A percentile compares a stretch with the other conserved stretches of the same genome.
Conservation (phyloP, 2,888 invertebrate species). For the Himalopsyche kuldschensis region DNA sequence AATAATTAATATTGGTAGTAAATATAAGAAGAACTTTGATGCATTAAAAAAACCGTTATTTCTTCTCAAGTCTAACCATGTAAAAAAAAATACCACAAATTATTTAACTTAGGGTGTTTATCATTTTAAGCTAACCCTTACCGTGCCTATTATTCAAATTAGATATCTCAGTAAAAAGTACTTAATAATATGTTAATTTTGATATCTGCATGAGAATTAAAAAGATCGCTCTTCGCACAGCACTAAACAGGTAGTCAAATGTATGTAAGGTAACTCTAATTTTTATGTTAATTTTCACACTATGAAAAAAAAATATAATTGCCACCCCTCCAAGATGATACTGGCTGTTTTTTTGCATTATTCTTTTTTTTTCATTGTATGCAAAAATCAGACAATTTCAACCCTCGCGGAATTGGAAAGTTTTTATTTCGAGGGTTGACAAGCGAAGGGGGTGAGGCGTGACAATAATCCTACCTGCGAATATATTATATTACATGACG, state of each 20-base stretch:
- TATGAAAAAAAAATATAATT: neutral
- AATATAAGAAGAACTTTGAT: too few relatives aligned
- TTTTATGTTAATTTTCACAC: conserved; percentile 2
- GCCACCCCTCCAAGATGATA: neutral
- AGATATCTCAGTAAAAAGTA: conserved; percentile 12
- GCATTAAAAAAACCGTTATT: conserved; percentile 23
- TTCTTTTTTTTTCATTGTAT: conserved; percentile 18
- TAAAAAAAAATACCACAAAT: conserved; percentile 16
- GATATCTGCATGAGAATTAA: conserved; percentile 21
- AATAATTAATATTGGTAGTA: too few relatives aligned
- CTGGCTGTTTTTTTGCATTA: neutral
- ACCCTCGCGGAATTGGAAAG: conserved; percentile 14
- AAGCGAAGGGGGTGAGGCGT: conserved; percentile 20
- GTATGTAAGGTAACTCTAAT: conserved; percentile 4
- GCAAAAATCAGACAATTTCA: conserved; percentile 9
- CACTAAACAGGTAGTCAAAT: conserved; percentile 27
- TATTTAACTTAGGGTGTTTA: conserved; percentile 2
- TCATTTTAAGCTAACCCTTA: neutral
- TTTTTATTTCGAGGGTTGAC: conserved; percentile 9
- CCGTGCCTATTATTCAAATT: conserved; percentile 24
- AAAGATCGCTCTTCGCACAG: neutral
- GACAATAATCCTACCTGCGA: conserved; percentile 8
- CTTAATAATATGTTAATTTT: conserved; percentile 24
- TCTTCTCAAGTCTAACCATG: conserved; percentile 11
- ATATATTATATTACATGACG: neutral